These are phyloP conservation scores for Peromyscus nudipes DNA, from an alignment of 2,797 vertebrate species.

Conservation along the genomic window DNA sequence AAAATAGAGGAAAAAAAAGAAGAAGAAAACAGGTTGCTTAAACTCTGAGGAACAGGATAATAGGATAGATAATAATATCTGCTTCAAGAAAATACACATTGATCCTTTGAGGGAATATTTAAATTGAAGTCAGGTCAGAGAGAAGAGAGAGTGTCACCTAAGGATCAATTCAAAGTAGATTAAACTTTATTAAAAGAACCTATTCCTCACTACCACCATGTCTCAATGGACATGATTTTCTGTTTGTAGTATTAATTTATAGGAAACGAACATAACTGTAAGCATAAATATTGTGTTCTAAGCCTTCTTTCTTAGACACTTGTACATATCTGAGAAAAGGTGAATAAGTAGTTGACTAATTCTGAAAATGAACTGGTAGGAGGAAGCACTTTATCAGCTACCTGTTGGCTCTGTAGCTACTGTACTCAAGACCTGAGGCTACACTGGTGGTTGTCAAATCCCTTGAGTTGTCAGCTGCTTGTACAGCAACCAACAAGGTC, in stretches of 20 bases:
- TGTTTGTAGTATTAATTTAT: constrained; percentile 51
- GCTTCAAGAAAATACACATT: background rate
- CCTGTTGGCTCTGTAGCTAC: background rate
- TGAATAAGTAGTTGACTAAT: constrained; percentile 30
- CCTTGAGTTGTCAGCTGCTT: constrained; percentile 14
- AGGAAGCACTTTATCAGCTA: background rate
- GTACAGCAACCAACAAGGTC: constrained; percentile 1
- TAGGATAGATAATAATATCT: background rate
- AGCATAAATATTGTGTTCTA: background rate
- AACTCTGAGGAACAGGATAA: background rate
- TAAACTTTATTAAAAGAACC: constrained; percentile 17
- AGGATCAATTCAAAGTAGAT: background rate
- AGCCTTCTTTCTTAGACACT: constrained; percentile 17
- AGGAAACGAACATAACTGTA: constrained; percentile 55
- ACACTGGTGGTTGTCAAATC: background rate
- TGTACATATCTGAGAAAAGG: background rate
- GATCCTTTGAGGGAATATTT: background rate
- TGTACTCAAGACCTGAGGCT: background rate
- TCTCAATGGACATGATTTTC: constrained; percentile 37
- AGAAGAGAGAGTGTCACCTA: background rate
- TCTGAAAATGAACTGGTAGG: constrained; percentile 55
- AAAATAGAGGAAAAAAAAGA: background rate
- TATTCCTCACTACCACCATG: background rate
- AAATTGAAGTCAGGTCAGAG: background rate
- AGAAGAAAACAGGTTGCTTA: background rate